Evolutionary conservation across 1,140 invertebrate species (phyloP).

Genomic region (Philopotamus ludificatus): DNA sequence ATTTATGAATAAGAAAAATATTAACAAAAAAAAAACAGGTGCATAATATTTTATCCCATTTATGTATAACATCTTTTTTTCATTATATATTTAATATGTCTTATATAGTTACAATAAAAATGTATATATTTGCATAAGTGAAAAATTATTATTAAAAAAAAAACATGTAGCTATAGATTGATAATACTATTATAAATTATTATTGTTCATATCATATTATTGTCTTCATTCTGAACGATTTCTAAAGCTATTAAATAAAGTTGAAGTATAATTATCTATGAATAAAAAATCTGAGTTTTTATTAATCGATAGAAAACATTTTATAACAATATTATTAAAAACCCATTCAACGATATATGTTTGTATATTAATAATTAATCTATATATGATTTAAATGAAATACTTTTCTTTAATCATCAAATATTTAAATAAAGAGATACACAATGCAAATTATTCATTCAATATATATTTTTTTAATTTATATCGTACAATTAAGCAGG

Average conservation of each 20-base stretch:
- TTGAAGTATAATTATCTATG: constrained; percentile 51
- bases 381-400: too few species aligned
- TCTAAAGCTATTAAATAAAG: constrained; percentile 60
- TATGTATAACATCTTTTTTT: neutral
- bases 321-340: too few species aligned
- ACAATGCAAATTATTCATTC: too few species aligned
- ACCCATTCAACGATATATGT: too few species aligned
- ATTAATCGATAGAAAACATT: too few species aligned
- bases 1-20: neutral
- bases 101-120: neutral
- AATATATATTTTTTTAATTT: too few species aligned
- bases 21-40: too few species aligned
- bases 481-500: too few species aligned
- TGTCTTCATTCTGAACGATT: constrained; percentile 60
- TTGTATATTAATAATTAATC: too few species aligned
- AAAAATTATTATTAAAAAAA: constrained; percentile 31
- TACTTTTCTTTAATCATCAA: too few species aligned
- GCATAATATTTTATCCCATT: neutral
- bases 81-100: constrained; percentile 10
- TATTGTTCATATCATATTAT: constrained; percentile 59
- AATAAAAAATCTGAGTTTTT: neutral
- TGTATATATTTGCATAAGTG: constrained; percentile 46
- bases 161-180: constrained; percentile 26
- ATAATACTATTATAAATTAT: constrained; percentile 36
- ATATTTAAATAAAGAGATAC: too few species aligned